Percentiles rank a stretch among this genome's conserved stretches.
Evolutionary conservation across 2,797 vertebrate species (phyloP).

Genomic region (Ctenosaura bakeri): DNA sequence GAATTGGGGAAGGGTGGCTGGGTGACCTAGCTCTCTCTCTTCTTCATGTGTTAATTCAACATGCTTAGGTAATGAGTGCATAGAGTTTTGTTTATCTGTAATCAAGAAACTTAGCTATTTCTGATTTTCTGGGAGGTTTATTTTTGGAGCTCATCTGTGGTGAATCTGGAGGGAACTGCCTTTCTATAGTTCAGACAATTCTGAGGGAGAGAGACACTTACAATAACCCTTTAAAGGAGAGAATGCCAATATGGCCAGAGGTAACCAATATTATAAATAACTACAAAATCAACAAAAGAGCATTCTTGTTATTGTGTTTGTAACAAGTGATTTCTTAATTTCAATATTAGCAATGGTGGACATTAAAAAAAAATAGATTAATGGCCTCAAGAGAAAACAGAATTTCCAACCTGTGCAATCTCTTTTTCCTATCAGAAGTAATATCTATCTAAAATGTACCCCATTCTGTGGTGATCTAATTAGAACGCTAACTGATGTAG

Average conservation of each 20-base stretch:
- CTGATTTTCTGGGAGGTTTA: background rate
- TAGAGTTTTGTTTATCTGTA: background rate
- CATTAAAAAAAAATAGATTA: slow-evolving; percentile 31
- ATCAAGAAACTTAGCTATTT: background rate
- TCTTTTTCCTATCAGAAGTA: slow-evolving; percentile 41
- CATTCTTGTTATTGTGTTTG: background rate
- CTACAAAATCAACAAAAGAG: background rate
- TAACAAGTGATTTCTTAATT: background rate
- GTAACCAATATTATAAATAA: background rate
- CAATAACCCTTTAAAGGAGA: background rate
- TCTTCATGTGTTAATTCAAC: too few species aligned
- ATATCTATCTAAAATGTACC: slow-evolving; percentile 21
- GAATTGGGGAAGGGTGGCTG: too few species aligned
- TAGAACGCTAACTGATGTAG: slow-evolving; percentile 69
- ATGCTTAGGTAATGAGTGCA: too few species aligned
- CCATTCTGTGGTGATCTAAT: slow-evolving; percentile 67
- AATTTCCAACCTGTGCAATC: slow-evolving; percentile 47
- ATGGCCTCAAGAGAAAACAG: slow-evolving; percentile 21
- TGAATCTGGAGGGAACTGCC: background rate
- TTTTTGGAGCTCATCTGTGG: background rate
- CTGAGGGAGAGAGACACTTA: background rate
- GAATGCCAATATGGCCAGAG: background rate
- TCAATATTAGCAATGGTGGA: slow-evolving; percentile 2
- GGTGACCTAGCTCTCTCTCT: too few species aligned
- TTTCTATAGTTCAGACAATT: background rate